Evolutionary conservation across 2,888 invertebrate genomes (phyloP).

Genomic region (Parnassius orleans): DNA sequence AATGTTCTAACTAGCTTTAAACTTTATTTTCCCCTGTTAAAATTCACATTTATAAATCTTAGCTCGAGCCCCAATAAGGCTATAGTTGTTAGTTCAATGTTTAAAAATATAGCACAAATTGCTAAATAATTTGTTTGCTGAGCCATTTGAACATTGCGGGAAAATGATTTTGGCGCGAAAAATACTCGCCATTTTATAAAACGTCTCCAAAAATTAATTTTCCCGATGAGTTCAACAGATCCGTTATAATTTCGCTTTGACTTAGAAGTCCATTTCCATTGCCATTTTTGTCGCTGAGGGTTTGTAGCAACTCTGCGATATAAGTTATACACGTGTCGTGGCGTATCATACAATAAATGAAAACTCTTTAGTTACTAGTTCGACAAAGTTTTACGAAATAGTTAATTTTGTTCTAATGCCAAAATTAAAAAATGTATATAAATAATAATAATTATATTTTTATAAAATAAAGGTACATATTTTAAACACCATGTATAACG

Average conservation of each 20-base stretch:
- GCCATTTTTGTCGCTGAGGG: conserved; percentile 56
- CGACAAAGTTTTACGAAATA: too few species aligned
- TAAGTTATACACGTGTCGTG: not conserved
- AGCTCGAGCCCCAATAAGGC: conserved; percentile 11
- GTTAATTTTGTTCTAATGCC: too few species aligned
- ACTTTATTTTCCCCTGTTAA: not conserved
- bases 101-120: conserved; percentile 30
- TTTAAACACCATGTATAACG: too few species aligned
- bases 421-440: too few species aligned
- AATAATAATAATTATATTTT: too few species aligned
- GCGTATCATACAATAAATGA: too few species aligned
- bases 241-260: conserved; percentile 61
- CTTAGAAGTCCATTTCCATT: conserved; percentile 64
- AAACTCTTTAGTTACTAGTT: too few species aligned
- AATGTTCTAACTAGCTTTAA: conserved; percentile 18
- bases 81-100: conserved; percentile 26
- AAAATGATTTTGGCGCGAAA: conserved; percentile 49
- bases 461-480: too few species aligned
- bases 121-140: conserved; percentile 53
- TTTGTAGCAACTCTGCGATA: conserved; percentile 44
- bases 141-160: conserved; percentile 54
- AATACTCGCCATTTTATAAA: conserved; percentile 16
- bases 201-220: conserved; percentile 43
- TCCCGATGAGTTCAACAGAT: conserved; percentile 59
- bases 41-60: conserved; percentile 15